These are phyloP conservation scores for Drosophila barbarae DNA, from an alignment of 2,888 invertebrate species.

Conservation along the genomic window DNA sequence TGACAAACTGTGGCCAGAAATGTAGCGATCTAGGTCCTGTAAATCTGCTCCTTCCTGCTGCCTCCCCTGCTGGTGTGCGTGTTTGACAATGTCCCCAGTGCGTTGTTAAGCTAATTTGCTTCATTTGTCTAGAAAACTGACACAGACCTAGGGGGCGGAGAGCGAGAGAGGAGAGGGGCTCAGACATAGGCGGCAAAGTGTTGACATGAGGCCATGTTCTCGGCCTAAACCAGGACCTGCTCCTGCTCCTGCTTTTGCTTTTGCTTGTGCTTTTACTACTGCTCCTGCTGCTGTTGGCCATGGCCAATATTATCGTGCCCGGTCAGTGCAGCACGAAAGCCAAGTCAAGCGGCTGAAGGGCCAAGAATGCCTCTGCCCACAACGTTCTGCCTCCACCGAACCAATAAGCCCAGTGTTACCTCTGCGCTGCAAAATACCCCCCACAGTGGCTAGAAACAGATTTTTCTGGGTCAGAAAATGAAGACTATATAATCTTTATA, in stretches of 20 bases:
- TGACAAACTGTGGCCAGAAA: conserved; percentile 33
- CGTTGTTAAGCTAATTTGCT: conserved; percentile 70
- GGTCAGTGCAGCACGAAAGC: conserved; percentile 51
- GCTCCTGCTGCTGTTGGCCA: conserved; percentile 22
- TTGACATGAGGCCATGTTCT: conserved; percentile 66
- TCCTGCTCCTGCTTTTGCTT: conserved; percentile 1
- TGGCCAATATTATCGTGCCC: conserved; percentile 44
- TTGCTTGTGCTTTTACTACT: conserved; percentile 1
- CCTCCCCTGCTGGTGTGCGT: conserved; percentile 21
- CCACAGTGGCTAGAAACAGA: conserved; percentile 4
- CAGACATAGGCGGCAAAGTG: conserved; percentile 52
- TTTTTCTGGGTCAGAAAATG: background rate
- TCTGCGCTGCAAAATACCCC: conserved; percentile 12
- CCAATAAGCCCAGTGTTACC: conserved; percentile 26
- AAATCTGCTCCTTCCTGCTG: conserved; percentile 6
- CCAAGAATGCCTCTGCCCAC: conserved; percentile 17
- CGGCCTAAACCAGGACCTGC: conserved; percentile 29
- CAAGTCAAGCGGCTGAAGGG: conserved; percentile 45
- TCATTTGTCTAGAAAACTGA: conserved; percentile 60
- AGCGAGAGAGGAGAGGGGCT: background rate
- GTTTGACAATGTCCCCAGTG: conserved; percentile 61
- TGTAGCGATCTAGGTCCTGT: conserved; percentile 27
- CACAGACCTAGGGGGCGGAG: conserved; percentile 16
- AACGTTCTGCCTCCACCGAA: conserved; percentile 1
- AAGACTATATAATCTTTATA: background rate